phyloP scores from a whole-genome alignment of 2,113 vertebrate genomes.

The Chaetodon trifascialis region DNA sequence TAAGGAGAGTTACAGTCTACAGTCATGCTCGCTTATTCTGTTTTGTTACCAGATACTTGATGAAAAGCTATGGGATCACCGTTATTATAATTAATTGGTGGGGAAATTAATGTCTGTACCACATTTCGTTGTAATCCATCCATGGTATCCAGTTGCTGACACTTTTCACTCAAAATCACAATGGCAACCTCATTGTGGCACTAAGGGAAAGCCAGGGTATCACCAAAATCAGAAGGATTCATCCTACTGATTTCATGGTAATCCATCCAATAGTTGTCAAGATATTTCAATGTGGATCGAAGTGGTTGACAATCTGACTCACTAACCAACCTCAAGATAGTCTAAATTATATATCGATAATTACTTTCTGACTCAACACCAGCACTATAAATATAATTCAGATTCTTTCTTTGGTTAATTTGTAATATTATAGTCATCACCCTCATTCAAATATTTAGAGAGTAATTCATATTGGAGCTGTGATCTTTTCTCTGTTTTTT shows the following conservation, averaged over 20 bases:
- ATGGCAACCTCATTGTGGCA: background rate
- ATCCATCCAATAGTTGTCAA: background rate
- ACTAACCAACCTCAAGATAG: background rate
- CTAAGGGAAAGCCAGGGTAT: too few species aligned
- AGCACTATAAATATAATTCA: background rate
- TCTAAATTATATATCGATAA: background rate
- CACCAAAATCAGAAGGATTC: background rate
- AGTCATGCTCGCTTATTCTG: background rate
- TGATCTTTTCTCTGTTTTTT: background rate
- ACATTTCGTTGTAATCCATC: too few species aligned
- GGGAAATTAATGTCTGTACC: too few species aligned
- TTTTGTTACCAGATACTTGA: too few species aligned
- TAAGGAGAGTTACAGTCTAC: background rate
- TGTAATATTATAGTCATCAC: background rate
- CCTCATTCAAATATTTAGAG: background rate
- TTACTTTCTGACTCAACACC: background rate
- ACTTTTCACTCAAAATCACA: too few species aligned
- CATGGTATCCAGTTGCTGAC: too few species aligned
- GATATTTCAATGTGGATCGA: background rate
- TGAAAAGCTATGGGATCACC: too few species aligned
- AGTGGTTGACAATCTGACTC: background rate
- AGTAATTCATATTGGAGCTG: background rate
- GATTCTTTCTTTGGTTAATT: background rate
- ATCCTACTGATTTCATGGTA: background rate
- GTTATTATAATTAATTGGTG: too few species aligned